A percentile compares a stretch with the other conserved stretches of the same genome.
These are phyloP conservation scores for Ommatoiulus sabulosus DNA, from an alignment of 2,888 invertebrate species.

Conservation along the genomic window DNA sequence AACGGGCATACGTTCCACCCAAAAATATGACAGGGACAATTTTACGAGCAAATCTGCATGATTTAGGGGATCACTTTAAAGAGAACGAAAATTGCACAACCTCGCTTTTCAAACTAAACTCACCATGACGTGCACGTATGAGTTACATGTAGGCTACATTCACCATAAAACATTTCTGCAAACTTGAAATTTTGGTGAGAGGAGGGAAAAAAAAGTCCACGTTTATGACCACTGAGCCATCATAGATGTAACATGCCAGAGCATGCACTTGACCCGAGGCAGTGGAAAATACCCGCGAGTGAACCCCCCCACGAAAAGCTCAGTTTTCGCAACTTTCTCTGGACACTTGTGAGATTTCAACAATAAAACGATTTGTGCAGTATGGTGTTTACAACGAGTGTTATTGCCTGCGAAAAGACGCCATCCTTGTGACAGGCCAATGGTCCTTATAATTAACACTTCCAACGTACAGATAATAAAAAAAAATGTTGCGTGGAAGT, in stretches of 20 bases:
- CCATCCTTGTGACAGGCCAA: neutral
- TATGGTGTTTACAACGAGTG: neutral
- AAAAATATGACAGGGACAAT: neutral
- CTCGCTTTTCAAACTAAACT: too few relatives aligned
- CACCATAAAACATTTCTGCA: too few relatives aligned
- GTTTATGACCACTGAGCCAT: too few relatives aligned
- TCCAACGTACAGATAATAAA: neutral
- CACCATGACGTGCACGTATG: neutral
- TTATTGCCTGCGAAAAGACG: neutral
- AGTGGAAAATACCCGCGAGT: neutral
- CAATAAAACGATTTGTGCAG: conserved; percentile 12
- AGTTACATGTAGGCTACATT: too few relatives aligned
- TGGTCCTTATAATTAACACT: conserved; percentile 23
- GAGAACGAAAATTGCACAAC: neutral
- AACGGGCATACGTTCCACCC: neutral
- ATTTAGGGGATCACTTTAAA: conserved; percentile 2
- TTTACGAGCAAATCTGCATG: conserved; percentile 34
- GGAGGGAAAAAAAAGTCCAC: too few relatives aligned
- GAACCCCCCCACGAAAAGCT: neutral
- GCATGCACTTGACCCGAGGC: neutral
- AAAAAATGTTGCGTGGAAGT: too few relatives aligned
- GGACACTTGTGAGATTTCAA: conserved; percentile 19
- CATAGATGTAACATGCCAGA: too few relatives aligned
- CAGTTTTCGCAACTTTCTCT: neutral
- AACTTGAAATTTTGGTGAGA: too few relatives aligned